Evolutionary conservation across 2,113 vertebrate species (phyloP).

Genomic region (Cercopithecus mona): DNA sequence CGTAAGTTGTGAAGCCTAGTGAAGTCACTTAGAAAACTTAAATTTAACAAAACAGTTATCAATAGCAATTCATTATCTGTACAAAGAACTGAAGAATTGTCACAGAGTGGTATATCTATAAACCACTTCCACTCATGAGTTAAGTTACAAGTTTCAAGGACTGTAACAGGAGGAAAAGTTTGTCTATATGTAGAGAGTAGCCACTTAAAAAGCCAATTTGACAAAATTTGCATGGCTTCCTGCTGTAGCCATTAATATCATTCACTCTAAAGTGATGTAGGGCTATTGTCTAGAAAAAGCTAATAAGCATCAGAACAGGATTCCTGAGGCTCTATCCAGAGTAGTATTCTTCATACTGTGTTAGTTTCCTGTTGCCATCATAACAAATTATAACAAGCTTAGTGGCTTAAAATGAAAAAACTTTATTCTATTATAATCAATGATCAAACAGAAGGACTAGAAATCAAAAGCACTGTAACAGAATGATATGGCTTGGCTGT

Average conservation of each 20-base stretch:
- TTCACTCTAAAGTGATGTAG: background rate
- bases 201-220: background rate
- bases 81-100: background rate
- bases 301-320: background rate
- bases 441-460: background rate
- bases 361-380: background rate
- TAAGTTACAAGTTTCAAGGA: background rate
- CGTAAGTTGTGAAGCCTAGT: background rate
- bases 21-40: background rate
- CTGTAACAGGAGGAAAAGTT: background rate
- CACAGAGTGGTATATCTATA: background rate
- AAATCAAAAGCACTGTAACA: background rate
- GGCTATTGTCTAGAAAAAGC: background rate
- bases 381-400: background rate
- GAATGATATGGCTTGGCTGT: background rate
- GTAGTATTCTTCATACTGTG: background rate
- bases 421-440: background rate
- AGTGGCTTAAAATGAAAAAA: background rate
- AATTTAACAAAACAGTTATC: background rate
- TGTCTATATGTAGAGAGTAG: background rate
- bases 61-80: background rate
- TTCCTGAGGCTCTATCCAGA: background rate
- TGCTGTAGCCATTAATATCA: background rate
- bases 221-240: background rate
- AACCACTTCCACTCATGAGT: background rate